Evolutionary conservation across 2,113 vertebrate species (phyloP).

Genomic region (Cervus canadensis): DNA sequence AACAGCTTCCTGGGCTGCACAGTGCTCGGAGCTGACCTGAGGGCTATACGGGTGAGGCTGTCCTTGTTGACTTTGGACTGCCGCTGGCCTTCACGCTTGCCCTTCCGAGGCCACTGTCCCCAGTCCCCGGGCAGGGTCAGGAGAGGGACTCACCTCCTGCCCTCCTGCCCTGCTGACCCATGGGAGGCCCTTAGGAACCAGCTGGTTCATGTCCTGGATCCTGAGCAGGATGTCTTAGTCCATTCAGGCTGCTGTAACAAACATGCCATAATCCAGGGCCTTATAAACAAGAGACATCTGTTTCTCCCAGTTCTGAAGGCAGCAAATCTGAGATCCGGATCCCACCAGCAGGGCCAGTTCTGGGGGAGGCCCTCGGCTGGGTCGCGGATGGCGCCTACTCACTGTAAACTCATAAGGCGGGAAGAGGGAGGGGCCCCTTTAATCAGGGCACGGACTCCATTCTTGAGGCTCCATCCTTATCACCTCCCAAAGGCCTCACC

Average conservation of each 20-base stretch:
- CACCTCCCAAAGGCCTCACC: neutral
- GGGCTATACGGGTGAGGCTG: accelerated
- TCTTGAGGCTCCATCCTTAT: neutral
- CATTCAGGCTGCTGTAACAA: neutral
- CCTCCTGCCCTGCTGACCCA: accelerated
- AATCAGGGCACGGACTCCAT: neutral
- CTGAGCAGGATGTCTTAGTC: neutral
- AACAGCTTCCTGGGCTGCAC: neutral
- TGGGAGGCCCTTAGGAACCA: neutral
- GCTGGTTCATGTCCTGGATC: accelerated
- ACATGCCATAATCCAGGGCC: neutral
- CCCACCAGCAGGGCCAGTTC: neutral
- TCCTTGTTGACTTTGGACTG: too few relatives aligned
- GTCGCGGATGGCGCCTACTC: neutral
- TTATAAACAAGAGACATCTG: neutral
- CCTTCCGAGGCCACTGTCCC: neutral
- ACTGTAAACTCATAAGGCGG: accelerated
- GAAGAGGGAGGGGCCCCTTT: neutral
- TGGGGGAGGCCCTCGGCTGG: neutral
- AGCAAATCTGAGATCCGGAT: neutral
- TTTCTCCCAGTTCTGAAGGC: neutral
- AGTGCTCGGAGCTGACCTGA: accelerated
- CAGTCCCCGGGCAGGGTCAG: neutral
- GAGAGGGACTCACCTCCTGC: neutral
- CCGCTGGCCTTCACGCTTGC: too few relatives aligned